A percentile compares a stretch with the other conserved stretches of the same genome.
Conservation (phyloP, 2,888 invertebrate genomes). For the Leistus spinibarbis region DNA sequence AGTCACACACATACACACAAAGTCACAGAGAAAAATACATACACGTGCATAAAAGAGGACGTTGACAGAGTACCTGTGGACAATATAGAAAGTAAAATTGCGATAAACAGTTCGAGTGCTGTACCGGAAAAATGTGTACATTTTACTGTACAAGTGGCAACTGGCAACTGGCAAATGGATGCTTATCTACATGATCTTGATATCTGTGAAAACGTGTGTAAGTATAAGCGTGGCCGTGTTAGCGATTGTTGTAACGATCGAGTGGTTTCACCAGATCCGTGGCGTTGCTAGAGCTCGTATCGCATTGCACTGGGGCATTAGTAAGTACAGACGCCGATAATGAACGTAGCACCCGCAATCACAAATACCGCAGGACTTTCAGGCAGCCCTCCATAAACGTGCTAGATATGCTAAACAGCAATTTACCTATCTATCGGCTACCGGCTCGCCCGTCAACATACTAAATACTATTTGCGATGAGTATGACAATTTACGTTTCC, state of each 20-base stretch:
- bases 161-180: constrained; percentile 16
- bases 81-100: background rate
- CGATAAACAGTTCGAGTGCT: background rate
- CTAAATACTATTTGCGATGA: background rate
- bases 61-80: constrained; percentile 9
- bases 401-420: constrained; percentile 31
- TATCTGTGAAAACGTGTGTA: background rate
- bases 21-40: background rate
- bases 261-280: constrained; percentile 2
- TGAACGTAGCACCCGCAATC: constrained; percentile 29
- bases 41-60: constrained; percentile 13
- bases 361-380: constrained; percentile 30
- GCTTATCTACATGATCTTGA: background rate
- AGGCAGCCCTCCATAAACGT: constrained; percentile 25
- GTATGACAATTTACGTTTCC: background rate
- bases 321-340: constrained; percentile 32
- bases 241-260: background rate
- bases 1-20: constrained; percentile 2
- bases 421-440: constrained; percentile 13
- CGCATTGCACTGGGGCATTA: constrained; percentile 26
- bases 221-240: background rate
- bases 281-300: constrained; percentile 3
- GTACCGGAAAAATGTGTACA: background rate
- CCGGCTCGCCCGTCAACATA: background rate
- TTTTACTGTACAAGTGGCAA: background rate